Percentiles rank a stretch among this genome's conserved stretches.
Conservation (phyloP, 2,113 vertebrate genomes). For the Orientallactaga bullata region DNA sequence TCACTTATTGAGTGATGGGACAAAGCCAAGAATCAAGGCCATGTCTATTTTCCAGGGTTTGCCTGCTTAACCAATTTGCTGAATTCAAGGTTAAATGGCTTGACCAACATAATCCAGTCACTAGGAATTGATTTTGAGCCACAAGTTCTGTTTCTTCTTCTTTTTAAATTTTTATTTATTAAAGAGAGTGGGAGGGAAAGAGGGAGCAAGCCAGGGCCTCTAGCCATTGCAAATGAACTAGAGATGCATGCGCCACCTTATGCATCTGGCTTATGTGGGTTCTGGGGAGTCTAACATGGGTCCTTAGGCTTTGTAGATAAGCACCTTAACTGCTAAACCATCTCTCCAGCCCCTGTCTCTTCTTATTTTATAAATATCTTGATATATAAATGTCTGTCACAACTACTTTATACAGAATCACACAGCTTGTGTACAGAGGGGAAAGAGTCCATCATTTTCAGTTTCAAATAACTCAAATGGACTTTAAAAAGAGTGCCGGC, state of each 20-base stretch:
- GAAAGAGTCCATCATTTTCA: constrained; percentile 18
- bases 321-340: too few relatives aligned
- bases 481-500: constrained; percentile 66
- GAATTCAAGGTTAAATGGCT: constrained; percentile 14
- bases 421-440: not conserved
- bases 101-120: constrained; percentile 9
- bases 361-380: constrained; percentile 19
- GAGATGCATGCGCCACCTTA: too few relatives aligned
- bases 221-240: too few relatives aligned
- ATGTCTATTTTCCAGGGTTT: not conserved
- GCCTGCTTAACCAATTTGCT: not conserved
- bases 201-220: too few relatives aligned
- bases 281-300: too few relatives aligned
- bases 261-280: too few relatives aligned
- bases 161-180: not conserved
- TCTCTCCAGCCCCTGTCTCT: not conserved
- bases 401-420: not conserved
- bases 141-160: not conserved
- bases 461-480: constrained; percentile 49
- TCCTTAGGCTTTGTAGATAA: too few relatives aligned
- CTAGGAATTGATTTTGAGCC: not conserved
- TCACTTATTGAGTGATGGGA: not conserved
- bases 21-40: not conserved
- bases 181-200: too few relatives aligned
- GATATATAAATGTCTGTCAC: not conserved